Evolutionary conservation across 37 sponge, comb jelly and placozoan species (phyloP), one percentile per base, ranked within the genome.

Genomic region (Oopsacas minuta): DNA sequence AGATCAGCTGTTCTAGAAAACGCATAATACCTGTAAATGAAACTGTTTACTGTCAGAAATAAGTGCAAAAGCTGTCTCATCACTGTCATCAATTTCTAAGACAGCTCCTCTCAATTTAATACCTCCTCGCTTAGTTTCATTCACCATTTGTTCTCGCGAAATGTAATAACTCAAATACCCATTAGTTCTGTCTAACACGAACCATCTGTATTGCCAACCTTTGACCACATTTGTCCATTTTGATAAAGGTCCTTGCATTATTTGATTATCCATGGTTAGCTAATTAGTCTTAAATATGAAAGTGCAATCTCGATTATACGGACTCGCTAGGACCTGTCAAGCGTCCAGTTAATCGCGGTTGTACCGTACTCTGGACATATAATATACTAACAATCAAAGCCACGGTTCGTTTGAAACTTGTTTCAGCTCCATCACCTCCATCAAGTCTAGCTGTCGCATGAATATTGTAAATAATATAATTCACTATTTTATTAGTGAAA

Each of bases 201-300:
- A 98, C 92, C 96, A 98, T 32, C 99, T 86, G 82, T 94, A 93
- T 86, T 98, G 99, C 99, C 99, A 98, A 23, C 95, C 95, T 83
- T 91, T 86, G 36, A 98, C 94, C 38, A 94, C 91, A 49, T 94
- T 98, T 28, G 99, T 98, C 99, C 99, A 98, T 83, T 98, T 94
- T 46, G 94, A 93, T 17, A 98, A 87, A 46, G 99, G 94, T 0
- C 99, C 99, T 87, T 98, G 95, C 83, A 97, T 3, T 7, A n/a
- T 61, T 20, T 10, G 30, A 3, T n/a, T 61, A 83, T 83, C 83
- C 39, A 82, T 82, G 22, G 83, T 12, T 61, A 42, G 49, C 49
- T 17, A 17, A 15, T 15, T 17, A 42, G 49, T n/a, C n/a, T n/a
- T n/a, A n/a, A n/a, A n/a, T n/a, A n/a, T n/a, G n/a, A n/a, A n/a